phyloP scores from a whole-genome alignment of 35 echinoderm and acorn worm species.

The Eucidaris tribuloides region DNA sequence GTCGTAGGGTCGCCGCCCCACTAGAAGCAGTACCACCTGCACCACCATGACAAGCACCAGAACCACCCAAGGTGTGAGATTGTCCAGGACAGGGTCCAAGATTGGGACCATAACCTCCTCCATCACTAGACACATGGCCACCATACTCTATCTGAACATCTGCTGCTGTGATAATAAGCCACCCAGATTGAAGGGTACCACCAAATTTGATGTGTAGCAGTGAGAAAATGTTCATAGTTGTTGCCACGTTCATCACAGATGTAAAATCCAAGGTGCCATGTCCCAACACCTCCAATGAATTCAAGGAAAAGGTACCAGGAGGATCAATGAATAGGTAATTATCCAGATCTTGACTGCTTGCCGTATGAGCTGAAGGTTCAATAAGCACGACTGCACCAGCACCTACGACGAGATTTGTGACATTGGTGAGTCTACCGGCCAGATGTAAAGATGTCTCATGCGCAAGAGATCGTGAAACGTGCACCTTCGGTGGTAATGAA shows the following conservation, averaged over 20 bases:
- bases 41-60: conserved; percentile 83
- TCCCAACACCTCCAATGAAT: conserved; percentile 51
- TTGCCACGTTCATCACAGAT: not conserved
- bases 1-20: conserved; percentile 7
- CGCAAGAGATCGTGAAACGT: conserved; percentile 7
- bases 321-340: conserved; percentile 40
- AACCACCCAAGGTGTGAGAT: conserved; percentile 19
- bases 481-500: conserved; percentile 57
- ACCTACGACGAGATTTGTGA: conserved; percentile 49
- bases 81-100: conserved; percentile 53
- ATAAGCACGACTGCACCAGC: conserved; percentile 28
- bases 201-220: conserved; percentile 51
- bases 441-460: conserved; percentile 40
- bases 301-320: conserved; percentile 58
- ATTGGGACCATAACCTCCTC: conserved; percentile 31
- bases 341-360: not conserved
- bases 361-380: conserved; percentile 48
- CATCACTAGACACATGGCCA: conserved; percentile 46
- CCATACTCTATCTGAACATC: conserved; percentile 63
- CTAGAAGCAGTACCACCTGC: conserved; percentile 45
- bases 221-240: conserved; percentile 23
- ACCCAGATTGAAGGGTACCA: conserved; percentile 21
- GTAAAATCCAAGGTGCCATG: conserved; percentile 33
- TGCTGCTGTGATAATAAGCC: conserved; percentile 31
- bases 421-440: conserved; percentile 48